Evolutionary conservation across 2,797 vertebrate species (phyloP), one percentile per base, ranked within the genome.

Genomic region (Morelia viridis): DNA sequence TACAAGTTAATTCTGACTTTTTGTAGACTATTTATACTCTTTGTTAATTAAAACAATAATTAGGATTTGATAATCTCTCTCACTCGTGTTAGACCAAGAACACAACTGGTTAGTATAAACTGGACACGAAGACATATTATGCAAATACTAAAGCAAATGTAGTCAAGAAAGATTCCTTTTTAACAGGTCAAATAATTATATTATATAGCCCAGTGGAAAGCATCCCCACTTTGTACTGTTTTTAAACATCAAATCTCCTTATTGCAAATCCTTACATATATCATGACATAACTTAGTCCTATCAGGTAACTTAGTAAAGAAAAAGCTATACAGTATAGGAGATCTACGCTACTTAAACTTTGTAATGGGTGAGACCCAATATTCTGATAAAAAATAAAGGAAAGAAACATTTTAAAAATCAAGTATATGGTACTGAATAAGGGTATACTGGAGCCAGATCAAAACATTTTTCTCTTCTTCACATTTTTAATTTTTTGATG

Each of bases 381-480:
- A 94, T 9, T 93, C 94, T 31, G 92, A 65, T n/a, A 84, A 95
- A 96, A 96, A 96, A 94, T 35, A 46, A 41, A 76, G 15, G 50
- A 95, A 92, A 95, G 90, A 90, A 95, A 93, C 94, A 57, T 95
- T 96, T 96, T 68, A 93, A 94, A 95, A 83, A 91, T 83, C 89
- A 92, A 76, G 46, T 93, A 95, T 92, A 93, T 87, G 95, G 92
- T 93, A 94, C 60, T 95, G 80, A 95, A 10, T 41, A 90, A 83
- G 65, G 65, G 64, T 57, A 89, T 58, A 35, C 7, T 76, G 68
- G 95, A 93, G 94, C 93, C 62, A 94, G 84, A 96, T 50, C 94
- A 41, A 88, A 94, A 80, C 61, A 94, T 93, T 95, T 93, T 94
- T 93, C 91, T 94, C 89, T 96, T 97, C 93, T 90, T 96, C 96